A percentile compares a stretch with the other conserved stretches of the same genome.
phyloP scores from a whole-genome alignment of 2,113 vertebrate genomes.

The Capreolus pygargus region DNA sequence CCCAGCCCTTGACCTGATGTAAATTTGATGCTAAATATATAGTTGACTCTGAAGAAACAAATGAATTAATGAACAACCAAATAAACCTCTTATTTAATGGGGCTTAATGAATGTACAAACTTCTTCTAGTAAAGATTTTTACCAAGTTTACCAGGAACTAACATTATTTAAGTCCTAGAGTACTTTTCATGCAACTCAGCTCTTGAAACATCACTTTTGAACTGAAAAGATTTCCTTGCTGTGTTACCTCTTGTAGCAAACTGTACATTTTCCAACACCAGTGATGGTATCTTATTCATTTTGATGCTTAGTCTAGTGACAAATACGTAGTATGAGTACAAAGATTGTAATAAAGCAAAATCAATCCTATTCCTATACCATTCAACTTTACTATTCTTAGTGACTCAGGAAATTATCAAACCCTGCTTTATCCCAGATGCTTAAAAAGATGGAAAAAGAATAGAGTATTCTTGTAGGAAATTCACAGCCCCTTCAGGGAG shows the following conservation, averaged over 20 bases:
- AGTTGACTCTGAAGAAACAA: background rate
- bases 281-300: background rate
- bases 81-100: background rate
- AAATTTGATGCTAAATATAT: background rate
- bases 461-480: background rate
- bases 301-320: background rate
- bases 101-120: background rate
- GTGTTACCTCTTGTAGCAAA: background rate
- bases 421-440: background rate
- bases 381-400: background rate
- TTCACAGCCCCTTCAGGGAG: background rate
- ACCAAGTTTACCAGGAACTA: background rate
- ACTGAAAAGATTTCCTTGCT: background rate
- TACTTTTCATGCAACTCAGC: background rate
- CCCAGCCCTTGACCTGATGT: background rate
- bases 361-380: background rate
- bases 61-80: background rate
- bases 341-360: background rate
- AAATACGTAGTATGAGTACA: background rate
- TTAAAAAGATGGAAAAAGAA: background rate
- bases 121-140: background rate
- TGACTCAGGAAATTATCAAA: background rate
- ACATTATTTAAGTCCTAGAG: background rate
- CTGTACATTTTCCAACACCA: background rate
- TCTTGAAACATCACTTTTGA: background rate